A percentile compares a stretch with the other conserved stretches of the same genome.
Evolutionary conservation across 2,888 invertebrate genomes (phyloP).

Genomic region (Eurytoma adleriae): DNA sequence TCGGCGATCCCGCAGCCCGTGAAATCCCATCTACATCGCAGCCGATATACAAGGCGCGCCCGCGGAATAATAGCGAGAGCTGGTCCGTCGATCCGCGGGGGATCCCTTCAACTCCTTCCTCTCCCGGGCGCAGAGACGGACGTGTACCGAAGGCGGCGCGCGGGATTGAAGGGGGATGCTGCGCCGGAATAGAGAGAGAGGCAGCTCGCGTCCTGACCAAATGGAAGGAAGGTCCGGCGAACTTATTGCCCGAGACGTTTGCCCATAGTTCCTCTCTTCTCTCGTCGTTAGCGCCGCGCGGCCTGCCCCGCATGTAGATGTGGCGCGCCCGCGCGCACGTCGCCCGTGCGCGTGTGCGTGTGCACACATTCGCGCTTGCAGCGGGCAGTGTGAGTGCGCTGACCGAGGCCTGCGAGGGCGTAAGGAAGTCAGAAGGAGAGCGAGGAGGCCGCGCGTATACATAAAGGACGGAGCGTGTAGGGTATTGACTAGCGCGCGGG

Average conservation of each 20-base stretch:
- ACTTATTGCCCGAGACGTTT: conserved; percentile 51
- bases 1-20: conserved; percentile 28
- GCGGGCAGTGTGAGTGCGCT: neutral
- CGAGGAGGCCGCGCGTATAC: neutral
- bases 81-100: neutral
- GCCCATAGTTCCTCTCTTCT: conserved; percentile 11
- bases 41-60: conserved; percentile 1
- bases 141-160: neutral
- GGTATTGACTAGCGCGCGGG: conserved; percentile 71
- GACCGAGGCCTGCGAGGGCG: neutral
- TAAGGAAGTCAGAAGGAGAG: conserved; percentile 36
- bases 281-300: conserved; percentile 38
- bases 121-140: too few species aligned
- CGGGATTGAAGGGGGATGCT: too few species aligned
- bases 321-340: neutral
- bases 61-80: conserved; percentile 27
- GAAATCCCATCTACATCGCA: conserved; percentile 33
- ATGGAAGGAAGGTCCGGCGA: conserved; percentile 13
- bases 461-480: conserved; percentile 65
- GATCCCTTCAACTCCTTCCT: conserved; percentile 5
- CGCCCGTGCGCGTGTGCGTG: neutral
- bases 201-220: conserved; percentile 29
- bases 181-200: too few species aligned
- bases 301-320: conserved; percentile 25
- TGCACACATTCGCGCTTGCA: neutral